These are phyloP conservation scores for Bothrops jararaca DNA, from an alignment of 2,113 vertebrate genomes.

Conservation along the genomic window DNA sequence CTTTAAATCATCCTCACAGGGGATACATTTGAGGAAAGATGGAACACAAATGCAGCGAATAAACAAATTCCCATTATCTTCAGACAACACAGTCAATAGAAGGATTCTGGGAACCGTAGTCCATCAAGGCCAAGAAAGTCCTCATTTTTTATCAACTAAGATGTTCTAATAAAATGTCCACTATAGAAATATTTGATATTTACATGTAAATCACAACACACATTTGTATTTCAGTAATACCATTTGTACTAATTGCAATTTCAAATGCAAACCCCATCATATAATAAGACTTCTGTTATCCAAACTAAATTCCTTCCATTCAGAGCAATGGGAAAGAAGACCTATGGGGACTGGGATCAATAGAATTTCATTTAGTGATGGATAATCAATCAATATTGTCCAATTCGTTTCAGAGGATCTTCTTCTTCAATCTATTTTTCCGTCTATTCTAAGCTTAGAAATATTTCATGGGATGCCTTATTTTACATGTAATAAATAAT, in stretches of 20 bases:
- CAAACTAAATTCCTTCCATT: too few relatives aligned
- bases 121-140: neutral
- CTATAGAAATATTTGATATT: neutral
- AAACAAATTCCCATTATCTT: neutral
- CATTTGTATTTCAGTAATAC: neutral
- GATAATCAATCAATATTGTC: too few relatives aligned
- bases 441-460: too few relatives aligned
- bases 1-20: neutral
- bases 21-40: neutral
- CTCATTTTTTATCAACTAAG: neutral
- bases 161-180: neutral
- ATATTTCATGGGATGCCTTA: too few relatives aligned
- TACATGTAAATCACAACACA: neutral
- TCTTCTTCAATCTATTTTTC: too few relatives aligned
- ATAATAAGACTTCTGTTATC: neutral
- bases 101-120: neutral
- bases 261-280: neutral
- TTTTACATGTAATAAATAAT: too few relatives aligned
- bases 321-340: too few relatives aligned
- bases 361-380: too few relatives aligned
- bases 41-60: neutral
- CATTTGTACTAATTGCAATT: neutral
- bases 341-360: too few relatives aligned
- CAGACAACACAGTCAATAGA: neutral
- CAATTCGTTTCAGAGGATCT: too few relatives aligned